These are phyloP conservation scores for Hydrotaea diabolus DNA, from an alignment of 2,888 invertebrate genomes.

Conservation along the genomic window DNA sequence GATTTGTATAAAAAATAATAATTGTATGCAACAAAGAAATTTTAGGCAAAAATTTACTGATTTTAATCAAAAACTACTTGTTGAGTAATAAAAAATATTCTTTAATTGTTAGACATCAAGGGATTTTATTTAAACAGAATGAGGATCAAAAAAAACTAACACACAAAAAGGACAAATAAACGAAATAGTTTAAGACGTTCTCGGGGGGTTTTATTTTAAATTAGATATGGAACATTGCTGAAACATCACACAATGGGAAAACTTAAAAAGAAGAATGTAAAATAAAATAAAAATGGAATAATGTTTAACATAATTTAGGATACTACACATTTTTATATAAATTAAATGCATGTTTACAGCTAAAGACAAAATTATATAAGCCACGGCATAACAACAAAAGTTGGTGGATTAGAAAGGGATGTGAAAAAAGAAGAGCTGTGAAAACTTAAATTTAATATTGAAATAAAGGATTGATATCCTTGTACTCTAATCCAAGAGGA, in stretches of 20 bases:
- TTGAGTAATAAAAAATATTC: constrained; percentile 1
- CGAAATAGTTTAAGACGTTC: background rate
- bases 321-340: constrained; percentile 11
- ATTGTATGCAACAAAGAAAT: background rate
- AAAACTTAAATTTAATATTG: background rate
- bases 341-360: constrained; percentile 21
- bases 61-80: constrained; percentile 3
- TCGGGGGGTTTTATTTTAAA: constrained; percentile 7
- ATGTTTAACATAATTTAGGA: constrained; percentile 29
- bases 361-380: background rate
- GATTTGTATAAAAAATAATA: constrained; percentile 33
- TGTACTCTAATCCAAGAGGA: constrained; percentile 46
- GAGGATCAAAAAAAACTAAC: background rate
- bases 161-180: background rate
- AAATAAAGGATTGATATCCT: background rate
- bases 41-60: background rate
- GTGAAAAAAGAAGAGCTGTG: background rate
- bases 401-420: background rate
- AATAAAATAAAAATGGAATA: constrained; percentile 33
- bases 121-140: background rate
- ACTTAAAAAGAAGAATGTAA: background rate
- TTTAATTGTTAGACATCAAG: background rate
- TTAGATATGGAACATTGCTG: background rate
- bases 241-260: background rate
- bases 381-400: constrained; percentile 17